Evolutionary conservation across 1,140 invertebrate genomes (phyloP).

Genomic region (Anastrepha obliqua): DNA sequence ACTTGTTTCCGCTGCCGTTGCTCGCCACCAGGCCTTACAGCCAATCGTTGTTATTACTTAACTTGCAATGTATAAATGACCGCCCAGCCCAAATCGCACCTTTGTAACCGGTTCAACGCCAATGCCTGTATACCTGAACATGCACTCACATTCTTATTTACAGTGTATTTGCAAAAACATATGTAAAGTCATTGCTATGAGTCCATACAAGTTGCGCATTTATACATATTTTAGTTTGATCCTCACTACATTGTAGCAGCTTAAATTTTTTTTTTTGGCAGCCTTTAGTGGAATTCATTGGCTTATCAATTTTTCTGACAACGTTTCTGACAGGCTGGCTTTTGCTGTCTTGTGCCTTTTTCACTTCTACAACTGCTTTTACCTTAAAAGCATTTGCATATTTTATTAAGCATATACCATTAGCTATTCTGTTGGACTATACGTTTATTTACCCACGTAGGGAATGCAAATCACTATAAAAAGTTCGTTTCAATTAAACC

Average conservation of each 20-base stretch:
- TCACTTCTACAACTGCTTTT: constrained; percentile 6
- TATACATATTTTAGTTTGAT: neutral
- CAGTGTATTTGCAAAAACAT: neutral
- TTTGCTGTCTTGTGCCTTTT: too few relatives aligned
- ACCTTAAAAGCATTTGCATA: constrained; percentile 46
- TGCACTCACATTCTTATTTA: neutral
- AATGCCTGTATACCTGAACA: neutral
- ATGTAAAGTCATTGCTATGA: neutral
- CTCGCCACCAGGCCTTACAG: constrained; percentile 36
- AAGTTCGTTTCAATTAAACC: too few relatives aligned
- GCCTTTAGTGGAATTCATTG: neutral
- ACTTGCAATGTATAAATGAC: neutral
- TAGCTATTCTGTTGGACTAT: neutral
- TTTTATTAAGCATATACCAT: constrained; percentile 24
- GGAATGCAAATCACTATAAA: too few relatives aligned
- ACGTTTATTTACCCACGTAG: too few relatives aligned
- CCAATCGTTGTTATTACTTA: constrained; percentile 23
- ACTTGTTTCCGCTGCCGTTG: constrained; percentile 54
- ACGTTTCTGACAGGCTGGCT: neutral
- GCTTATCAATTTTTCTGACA: constrained; percentile 35
- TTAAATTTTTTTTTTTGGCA: neutral
- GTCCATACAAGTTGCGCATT: neutral
- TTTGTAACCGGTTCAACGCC: neutral
- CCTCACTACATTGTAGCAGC: neutral
- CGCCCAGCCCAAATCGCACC: constrained; percentile 48